phyloP scores from a whole-genome alignment of 2,888 invertebrate genomes.

The Meghimatium bilineatum region DNA sequence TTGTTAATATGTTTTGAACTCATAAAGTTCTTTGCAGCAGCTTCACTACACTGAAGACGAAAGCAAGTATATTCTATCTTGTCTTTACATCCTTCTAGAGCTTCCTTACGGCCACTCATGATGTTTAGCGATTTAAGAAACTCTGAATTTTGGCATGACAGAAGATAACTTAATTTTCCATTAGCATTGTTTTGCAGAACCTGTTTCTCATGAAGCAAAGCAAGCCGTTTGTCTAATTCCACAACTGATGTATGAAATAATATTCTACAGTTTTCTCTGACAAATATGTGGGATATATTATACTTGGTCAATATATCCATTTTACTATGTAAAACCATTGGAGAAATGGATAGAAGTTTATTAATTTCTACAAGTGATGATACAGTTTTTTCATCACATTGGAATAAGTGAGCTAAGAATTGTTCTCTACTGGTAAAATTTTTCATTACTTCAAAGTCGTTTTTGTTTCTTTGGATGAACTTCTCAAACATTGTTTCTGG shows the following conservation, averaged over 20 bases:
- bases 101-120: background rate
- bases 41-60: constrained; percentile 18
- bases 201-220: constrained; percentile 11
- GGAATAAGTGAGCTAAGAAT: constrained; percentile 10
- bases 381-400: constrained; percentile 18
- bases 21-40: background rate
- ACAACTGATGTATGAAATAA: constrained; percentile 7
- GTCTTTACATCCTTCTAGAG: constrained; percentile 27
- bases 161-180: background rate
- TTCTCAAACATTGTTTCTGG: constrained; percentile 11
- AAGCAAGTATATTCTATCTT: constrained; percentile 9
- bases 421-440: background rate
- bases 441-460: background rate
- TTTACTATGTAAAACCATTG: constrained; percentile 12
- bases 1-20: background rate
- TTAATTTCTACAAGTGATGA: background rate
- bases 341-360: constrained; percentile 15
- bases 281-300: background rate
- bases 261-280: constrained; percentile 6
- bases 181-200: background rate
- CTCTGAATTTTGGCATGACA: constrained; percentile 1
- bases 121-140: constrained; percentile 6
- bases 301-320: background rate
- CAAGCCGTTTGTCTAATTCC: constrained; percentile 6
- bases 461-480: background rate